These are phyloP conservation scores for Spodoptera frugiperda DNA, from an alignment of 1,140 invertebrate species.

Conservation along the genomic window DNA sequence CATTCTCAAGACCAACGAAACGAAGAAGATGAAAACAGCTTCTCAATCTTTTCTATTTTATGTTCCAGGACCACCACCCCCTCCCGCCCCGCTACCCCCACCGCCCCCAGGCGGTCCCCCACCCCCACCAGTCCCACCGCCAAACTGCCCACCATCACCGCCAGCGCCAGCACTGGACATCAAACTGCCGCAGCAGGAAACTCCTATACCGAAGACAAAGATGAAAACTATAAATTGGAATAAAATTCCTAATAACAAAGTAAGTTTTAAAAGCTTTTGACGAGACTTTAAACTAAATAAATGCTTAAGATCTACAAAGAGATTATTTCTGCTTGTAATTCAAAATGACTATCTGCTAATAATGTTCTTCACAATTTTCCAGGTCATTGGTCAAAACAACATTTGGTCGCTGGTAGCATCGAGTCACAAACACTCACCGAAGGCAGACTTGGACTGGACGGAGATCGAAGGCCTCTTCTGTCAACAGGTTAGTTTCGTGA, in stretches of 20 bases:
- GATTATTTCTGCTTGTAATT: no score
- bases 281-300: no score
- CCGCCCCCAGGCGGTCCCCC: constrained; percentile 66
- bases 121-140: constrained; percentile 80
- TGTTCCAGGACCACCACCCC: constrained; percentile 60
- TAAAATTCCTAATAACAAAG: constrained; percentile 95
- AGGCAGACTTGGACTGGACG: constrained; percentile 94
- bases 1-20: no score
- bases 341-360: no score
- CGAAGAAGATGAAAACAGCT: not conserved
- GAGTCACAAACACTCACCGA: constrained; percentile 93
- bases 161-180: constrained; percentile 91
- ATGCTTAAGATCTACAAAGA: no score
- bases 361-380: constrained; percentile 12
- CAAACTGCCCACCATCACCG: constrained; percentile 79
- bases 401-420: constrained; percentile 96
- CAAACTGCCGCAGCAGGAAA: constrained; percentile 94
- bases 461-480: constrained; percentile 97
- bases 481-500: constrained; percentile 88
- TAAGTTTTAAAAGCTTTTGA: constrained; percentile 64
- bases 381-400: constrained; percentile 94
- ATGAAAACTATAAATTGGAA: constrained; percentile 98
- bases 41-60: not conserved
- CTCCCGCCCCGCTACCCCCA: constrained; percentile 84
- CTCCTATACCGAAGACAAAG: constrained; percentile 95